Conservation (phyloP, 2,888 invertebrate species). For the Cyclophora punctaria region DNA sequence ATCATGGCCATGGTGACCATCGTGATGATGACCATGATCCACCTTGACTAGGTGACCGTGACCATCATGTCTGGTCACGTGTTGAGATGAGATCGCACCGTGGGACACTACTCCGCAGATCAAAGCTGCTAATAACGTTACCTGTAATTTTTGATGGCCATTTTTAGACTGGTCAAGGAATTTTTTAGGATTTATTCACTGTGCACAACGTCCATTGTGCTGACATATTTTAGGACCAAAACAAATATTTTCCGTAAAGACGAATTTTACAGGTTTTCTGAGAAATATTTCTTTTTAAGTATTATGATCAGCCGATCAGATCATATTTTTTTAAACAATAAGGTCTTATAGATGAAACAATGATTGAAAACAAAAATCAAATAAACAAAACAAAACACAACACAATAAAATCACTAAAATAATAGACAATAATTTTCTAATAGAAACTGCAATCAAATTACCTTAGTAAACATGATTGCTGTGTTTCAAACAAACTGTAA, state of each 20-base stretch:
- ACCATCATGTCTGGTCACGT: conserved; percentile 23
- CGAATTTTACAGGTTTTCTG: too few relatives aligned
- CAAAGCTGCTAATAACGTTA: conserved; percentile 3
- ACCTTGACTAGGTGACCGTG: conserved; percentile 15
- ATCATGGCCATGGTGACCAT: not conserved
- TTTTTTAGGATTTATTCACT: not conserved
- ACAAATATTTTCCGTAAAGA: too few relatives aligned
- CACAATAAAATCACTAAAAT: too few relatives aligned
- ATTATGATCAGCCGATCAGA: too few relatives aligned
- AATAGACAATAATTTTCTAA: too few relatives aligned
- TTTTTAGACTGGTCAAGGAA: not conserved
- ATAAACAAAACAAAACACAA: too few relatives aligned
- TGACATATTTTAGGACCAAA: too few relatives aligned
- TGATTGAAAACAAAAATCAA: too few relatives aligned
- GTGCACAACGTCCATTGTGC: too few relatives aligned
- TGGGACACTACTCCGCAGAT: conserved; percentile 16
- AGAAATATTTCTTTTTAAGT: too few relatives aligned
- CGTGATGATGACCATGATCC: not conserved
- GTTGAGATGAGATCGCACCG: conserved; percentile 27
- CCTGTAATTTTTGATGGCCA: not conserved
- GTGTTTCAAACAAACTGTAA: not conserved
- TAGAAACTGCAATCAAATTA: not conserved
- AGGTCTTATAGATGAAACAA: too few relatives aligned
- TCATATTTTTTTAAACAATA: too few relatives aligned
- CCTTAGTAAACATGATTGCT: not conserved